Conservation (phyloP, 2,888 invertebrate species). For the Parasteatoda lunata region DNA sequence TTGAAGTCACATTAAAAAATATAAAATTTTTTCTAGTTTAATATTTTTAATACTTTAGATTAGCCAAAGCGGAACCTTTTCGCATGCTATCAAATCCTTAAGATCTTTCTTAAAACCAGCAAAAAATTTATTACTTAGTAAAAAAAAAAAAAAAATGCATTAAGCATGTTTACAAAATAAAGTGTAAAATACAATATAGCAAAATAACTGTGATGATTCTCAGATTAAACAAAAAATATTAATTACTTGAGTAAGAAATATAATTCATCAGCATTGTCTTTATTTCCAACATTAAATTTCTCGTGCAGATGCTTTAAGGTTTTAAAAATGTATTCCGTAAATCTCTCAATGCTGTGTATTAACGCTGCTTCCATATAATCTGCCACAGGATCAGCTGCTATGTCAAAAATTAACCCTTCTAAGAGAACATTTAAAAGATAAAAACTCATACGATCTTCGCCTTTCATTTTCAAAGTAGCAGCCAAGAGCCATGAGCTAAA, state of each 20-base stretch:
- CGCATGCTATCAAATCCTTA: no score
- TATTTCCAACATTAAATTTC: conserved; percentile 30
- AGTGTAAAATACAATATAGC: background rate
- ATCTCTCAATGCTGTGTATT: background rate
- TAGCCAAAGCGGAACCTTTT: no score
- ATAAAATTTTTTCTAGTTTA: no score
- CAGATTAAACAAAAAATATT: background rate
- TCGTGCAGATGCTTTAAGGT: conserved; percentile 29
- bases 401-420: conserved; percentile 26
- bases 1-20: no score
- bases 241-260: conserved; percentile 47
- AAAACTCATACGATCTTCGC: conserved; percentile 56
- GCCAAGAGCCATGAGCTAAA: conserved; percentile 56
- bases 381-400: conserved; percentile 19
- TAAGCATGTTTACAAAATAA: background rate
- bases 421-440: conserved; percentile 41
- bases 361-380: conserved; percentile 23
- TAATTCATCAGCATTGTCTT: conserved; percentile 47
- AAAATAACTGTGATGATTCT: no score
- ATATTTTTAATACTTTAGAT: no score
- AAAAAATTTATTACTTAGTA: background rate
- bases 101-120: background rate
- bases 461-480: conserved; percentile 43
- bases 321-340: conserved; percentile 11
- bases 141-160: no score